Evolutionary conservation across 2,113 vertebrate species (phyloP).

Genomic region (Rafetus swinhoei): DNA sequence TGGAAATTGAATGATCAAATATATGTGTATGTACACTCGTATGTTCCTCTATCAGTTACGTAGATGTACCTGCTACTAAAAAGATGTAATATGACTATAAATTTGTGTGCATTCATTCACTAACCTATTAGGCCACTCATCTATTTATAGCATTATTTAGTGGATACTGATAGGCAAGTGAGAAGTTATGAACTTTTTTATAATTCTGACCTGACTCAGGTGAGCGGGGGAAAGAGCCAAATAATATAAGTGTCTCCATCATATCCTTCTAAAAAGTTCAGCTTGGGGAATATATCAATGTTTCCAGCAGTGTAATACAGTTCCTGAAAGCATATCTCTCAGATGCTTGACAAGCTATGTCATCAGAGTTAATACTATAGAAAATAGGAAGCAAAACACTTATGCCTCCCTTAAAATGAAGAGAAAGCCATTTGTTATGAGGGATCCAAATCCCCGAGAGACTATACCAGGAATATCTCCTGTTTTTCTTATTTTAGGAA

Average conservation of each 20-base stretch:
- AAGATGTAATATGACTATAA: neutral
- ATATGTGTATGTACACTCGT: accelerated
- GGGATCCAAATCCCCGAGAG: accelerated
- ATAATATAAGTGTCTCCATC: neutral
- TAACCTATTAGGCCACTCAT: neutral
- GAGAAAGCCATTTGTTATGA: neutral
- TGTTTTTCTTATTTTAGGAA: neutral
- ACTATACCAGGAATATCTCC: neutral
- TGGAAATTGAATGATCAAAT: too few relatives aligned
- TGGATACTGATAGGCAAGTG: neutral
- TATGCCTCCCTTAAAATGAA: neutral
- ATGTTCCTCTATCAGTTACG: neutral
- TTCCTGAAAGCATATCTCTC: neutral
- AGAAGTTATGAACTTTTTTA: neutral
- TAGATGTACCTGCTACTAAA: neutral
- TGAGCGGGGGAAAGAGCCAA: neutral
- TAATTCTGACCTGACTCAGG: neutral
- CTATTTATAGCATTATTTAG: neutral
- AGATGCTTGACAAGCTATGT: neutral
- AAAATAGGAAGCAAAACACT: neutral
- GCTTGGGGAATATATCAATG: neutral
- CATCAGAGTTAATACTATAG: neutral
- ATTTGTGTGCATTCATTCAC: neutral
- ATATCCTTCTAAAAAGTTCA: neutral
- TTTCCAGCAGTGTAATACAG: neutral